These are phyloP conservation scores for Rhyacophila brunnea DNA, from an alignment of 1,140 invertebrate species.

Conservation along the genomic window DNA sequence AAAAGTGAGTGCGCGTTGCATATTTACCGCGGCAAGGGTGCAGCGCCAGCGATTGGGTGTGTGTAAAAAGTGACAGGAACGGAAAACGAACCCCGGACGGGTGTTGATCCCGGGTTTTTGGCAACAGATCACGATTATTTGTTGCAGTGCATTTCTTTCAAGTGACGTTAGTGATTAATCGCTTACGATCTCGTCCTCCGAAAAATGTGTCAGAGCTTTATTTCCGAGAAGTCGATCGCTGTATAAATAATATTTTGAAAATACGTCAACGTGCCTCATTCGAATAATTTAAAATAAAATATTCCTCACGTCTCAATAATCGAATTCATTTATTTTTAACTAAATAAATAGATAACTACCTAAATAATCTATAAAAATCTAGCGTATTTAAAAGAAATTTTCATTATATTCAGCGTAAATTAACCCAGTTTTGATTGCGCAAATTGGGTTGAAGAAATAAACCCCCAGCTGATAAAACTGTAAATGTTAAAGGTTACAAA, in stretches of 20 bases:
- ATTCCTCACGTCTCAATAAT: too few relatives aligned
- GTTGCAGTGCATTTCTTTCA: too few relatives aligned
- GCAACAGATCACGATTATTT: slow-evolving; percentile 5
- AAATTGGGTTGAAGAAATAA: not conserved
- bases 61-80: slow-evolving; percentile 9
- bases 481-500: slow-evolving; percentile 22
- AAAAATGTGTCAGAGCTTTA: too few relatives aligned
- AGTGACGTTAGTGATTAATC: too few relatives aligned
- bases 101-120: slow-evolving; percentile 23
- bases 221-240: too few relatives aligned
- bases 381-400: not conserved
- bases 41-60: slow-evolving; percentile 10
- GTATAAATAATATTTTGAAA: too few relatives aligned
- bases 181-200: too few relatives aligned
- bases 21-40: not conserved
- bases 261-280: slow-evolving; percentile 17
- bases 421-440: not conserved
- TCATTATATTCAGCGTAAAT: not conserved
- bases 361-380: not conserved
- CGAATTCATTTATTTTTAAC: not conserved
- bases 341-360: not conserved
- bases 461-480: not conserved
- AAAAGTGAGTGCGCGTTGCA: too few relatives aligned
- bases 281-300: not conserved
- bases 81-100: slow-evolving; percentile 2